These are phyloP conservation scores for Cottus gobio DNA, from an alignment of 2,113 vertebrate species.

Conservation along the genomic window DNA sequence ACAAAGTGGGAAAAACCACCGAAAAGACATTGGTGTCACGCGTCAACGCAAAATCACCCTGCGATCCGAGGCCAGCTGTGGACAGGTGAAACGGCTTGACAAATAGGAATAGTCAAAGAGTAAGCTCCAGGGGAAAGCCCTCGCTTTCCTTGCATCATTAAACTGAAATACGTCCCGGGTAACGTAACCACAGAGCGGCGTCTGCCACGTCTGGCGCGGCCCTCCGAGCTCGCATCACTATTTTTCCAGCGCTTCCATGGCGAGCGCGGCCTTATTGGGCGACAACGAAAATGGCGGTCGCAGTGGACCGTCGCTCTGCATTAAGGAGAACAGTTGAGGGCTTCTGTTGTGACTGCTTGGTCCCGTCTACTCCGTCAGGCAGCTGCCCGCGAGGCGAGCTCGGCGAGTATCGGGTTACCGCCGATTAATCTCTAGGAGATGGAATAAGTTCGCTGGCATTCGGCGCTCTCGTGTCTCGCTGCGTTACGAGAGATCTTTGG, in stretches of 20 bases:
- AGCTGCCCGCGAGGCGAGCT: constrained; percentile 49
- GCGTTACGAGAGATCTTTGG: constrained; percentile 56
- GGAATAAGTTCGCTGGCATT: constrained; percentile 75
- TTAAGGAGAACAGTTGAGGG: constrained; percentile 58
- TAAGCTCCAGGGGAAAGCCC: constrained; percentile 52
- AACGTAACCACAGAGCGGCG: constrained; percentile 51
- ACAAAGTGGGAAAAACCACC: constrained; percentile 50
- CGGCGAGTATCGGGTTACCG: constrained; percentile 74
- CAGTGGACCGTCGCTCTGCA: constrained; percentile 53
- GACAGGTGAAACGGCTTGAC: constrained; percentile 75
- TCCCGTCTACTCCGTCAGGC: constrained; percentile 53
- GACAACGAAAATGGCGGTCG: constrained; percentile 55
- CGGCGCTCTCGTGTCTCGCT: constrained; percentile 46
- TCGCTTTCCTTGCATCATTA: constrained; percentile 66
- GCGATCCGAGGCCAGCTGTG: constrained; percentile 45
- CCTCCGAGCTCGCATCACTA: constrained; percentile 31
- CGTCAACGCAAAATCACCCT: constrained; percentile 55
- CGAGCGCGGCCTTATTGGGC: constrained; percentile 44
- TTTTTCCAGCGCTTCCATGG: constrained; percentile 65
- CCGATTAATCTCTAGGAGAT: constrained; percentile 69
- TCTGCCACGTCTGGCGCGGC: constrained; percentile 45
- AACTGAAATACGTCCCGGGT: constrained; percentile 68
- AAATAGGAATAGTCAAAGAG: constrained; percentile 60
- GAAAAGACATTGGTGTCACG: constrained; percentile 48
- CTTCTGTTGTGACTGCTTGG: constrained; percentile 64